Evolutionary conservation across 1,140 invertebrate species (phyloP).

Genomic region (Drosophila hydei): DNA sequence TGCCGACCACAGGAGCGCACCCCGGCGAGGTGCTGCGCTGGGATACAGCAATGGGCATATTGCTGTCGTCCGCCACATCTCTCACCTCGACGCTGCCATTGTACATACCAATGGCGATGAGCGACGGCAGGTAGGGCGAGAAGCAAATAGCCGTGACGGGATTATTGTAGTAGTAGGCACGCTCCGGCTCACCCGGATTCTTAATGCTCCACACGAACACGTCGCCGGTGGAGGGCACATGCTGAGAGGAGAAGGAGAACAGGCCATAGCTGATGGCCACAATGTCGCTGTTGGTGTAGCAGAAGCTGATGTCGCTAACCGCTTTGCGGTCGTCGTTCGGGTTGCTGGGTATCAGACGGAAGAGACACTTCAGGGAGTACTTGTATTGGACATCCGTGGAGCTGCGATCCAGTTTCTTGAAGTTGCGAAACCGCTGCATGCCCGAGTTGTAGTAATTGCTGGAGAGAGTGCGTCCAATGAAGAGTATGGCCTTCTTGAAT

Average conservation of each 20-base stretch:
- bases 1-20: slow-evolving; percentile 88
- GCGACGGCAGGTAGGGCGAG: slow-evolving; percentile 88
- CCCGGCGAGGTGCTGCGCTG: slow-evolving; percentile 85
- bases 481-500: slow-evolving; percentile 52
- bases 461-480: slow-evolving; percentile 60
- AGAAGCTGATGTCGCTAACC: slow-evolving; percentile 87
- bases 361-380: slow-evolving; percentile 87
- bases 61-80: slow-evolving; percentile 86
- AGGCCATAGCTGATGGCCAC: slow-evolving; percentile 89
- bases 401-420: slow-evolving; percentile 84
- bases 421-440: slow-evolving; percentile 69
- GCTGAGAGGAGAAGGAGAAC: slow-evolving; percentile 83
- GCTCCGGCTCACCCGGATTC: slow-evolving; percentile 93
- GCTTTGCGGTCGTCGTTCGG: slow-evolving; percentile 71
- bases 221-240: slow-evolving; percentile 59
- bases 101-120: slow-evolving; percentile 91
- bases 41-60: slow-evolving; percentile 85
- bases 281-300: slow-evolving; percentile 86
- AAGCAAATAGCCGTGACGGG: slow-evolving; percentile 90
- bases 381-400: slow-evolving; percentile 86
- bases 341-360: slow-evolving; percentile 85
- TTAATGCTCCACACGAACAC: slow-evolving; percentile 93
- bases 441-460: slow-evolving; percentile 53
- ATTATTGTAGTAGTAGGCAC: slow-evolving; percentile 87
- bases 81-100: slow-evolving; percentile 91